Conservation (phyloP, 1,140 invertebrate genomes). For the Magallana gigas region DNA sequence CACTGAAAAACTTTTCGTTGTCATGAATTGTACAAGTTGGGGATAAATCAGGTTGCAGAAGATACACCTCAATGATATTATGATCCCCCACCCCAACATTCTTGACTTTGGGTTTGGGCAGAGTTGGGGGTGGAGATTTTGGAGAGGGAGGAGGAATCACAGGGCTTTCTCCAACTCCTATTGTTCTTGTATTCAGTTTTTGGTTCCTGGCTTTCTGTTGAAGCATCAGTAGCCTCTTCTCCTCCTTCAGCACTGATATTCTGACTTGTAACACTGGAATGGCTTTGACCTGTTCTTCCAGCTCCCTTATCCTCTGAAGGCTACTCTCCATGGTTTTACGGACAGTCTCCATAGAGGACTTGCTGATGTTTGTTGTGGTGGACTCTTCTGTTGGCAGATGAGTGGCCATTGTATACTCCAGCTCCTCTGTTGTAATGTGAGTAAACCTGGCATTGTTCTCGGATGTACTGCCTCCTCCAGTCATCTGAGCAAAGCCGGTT, state of each 20-base stretch:
- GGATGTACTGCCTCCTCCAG: background rate
- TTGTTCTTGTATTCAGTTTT: slow-evolving; percentile 67
- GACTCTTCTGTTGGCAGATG: slow-evolving; percentile 69
- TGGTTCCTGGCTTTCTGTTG: slow-evolving; percentile 80
- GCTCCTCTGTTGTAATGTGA: slow-evolving; percentile 71
- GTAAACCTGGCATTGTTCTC: slow-evolving; percentile 53
- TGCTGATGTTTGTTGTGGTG: slow-evolving; percentile 67
- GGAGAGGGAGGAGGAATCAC: slow-evolving; percentile 44
- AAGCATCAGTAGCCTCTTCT: slow-evolving; percentile 85
- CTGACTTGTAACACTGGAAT: slow-evolving; percentile 90
- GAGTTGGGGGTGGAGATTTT: slow-evolving; percentile 65
- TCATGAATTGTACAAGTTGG: slow-evolving; percentile 63
- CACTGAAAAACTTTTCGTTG: slow-evolving; percentile 64
- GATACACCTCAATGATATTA: slow-evolving; percentile 71
- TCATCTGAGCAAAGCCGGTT: slow-evolving; percentile 1
- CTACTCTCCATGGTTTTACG: slow-evolving; percentile 88
- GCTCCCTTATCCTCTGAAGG: slow-evolving; percentile 87
- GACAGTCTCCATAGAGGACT: slow-evolving; percentile 67
- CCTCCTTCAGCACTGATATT: slow-evolving; percentile 86
- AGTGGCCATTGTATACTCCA: slow-evolving; percentile 71
- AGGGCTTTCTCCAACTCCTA: slow-evolving; percentile 76
- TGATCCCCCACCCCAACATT: slow-evolving; percentile 74
- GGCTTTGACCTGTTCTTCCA: slow-evolving; percentile 91
- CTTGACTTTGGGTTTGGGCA: slow-evolving; percentile 66
- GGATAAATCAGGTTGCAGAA: slow-evolving; percentile 69